phyloP scores from a whole-genome alignment of 2,888 invertebrate species.

The Drosophila ezoana region DNA sequence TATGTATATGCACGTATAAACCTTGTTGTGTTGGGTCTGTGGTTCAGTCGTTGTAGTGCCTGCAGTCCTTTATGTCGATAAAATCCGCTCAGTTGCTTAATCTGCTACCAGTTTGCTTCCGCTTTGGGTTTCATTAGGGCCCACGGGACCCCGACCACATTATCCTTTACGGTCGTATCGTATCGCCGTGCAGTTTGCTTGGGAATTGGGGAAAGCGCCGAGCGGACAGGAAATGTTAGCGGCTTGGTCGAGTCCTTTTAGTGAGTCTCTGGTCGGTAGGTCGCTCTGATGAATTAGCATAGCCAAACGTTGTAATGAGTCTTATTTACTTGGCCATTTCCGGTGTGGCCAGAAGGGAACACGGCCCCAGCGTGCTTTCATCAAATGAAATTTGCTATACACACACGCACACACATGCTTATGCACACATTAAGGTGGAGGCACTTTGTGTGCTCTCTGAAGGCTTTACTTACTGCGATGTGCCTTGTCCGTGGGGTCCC shows the following conservation, averaged over 20 bases:
- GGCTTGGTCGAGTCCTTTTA: conserved; percentile 32
- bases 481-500: conserved; percentile 93
- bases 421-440: conserved; percentile 26
- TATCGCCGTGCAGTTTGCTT: conserved; percentile 38
- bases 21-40: conserved; percentile 19
- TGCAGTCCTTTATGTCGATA: conserved; percentile 63
- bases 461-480: conserved; percentile 90
- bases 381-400: conserved; percentile 49
- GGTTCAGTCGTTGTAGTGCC: conserved; percentile 15
- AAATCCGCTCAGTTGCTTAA: conserved; percentile 77
- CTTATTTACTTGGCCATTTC: conserved; percentile 79
- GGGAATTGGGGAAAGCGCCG: conserved; percentile 51
- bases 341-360: conserved; percentile 51
- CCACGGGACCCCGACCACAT: conserved; percentile 57
- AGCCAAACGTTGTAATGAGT: conserved; percentile 77
- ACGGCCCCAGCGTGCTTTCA: conserved; percentile 21
- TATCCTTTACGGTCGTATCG: conserved; percentile 48
- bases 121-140: conserved; percentile 73
- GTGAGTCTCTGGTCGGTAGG: conserved; percentile 18
- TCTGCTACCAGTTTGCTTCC: conserved; percentile 75
- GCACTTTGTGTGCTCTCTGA: conserved; percentile 9
- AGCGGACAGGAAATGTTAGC: conserved; percentile 55
- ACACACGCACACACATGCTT: neutral
- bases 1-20: conserved; percentile 1
- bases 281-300: conserved; percentile 66